Evolutionary conservation across 2,888 invertebrate species (phyloP).

Genomic region (Parascotia fuliginaria): DNA sequence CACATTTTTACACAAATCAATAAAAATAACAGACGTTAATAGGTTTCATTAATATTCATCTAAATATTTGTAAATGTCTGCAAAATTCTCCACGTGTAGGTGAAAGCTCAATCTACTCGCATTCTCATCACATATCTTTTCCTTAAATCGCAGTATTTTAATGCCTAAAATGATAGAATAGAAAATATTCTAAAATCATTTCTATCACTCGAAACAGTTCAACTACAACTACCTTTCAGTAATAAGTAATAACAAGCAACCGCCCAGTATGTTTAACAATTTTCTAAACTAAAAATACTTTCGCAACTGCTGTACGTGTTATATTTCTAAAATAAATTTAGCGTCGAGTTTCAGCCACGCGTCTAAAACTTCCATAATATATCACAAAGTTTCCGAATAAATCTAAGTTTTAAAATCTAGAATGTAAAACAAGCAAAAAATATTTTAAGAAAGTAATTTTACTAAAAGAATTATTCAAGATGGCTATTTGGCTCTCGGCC

Average conservation of each 20-base stretch:
- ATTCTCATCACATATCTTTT: no score
- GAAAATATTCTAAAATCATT: neutral
- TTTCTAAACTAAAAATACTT: slow-evolving; percentile 12
- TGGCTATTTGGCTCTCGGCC: slow-evolving; percentile 50
- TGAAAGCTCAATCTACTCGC: no score
- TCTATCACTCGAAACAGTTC: neutral
- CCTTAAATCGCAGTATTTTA: no score
- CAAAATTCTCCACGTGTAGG: no score
- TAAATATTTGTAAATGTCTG: no score
- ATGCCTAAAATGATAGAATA: no score
- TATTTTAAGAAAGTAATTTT: slow-evolving; percentile 25
- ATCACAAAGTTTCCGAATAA: slow-evolving; percentile 36
- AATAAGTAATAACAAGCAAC: slow-evolving; percentile 18
- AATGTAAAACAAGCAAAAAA: slow-evolving; percentile 18
- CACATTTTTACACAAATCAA: no score
- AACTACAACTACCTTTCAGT: no score
- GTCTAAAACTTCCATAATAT: slow-evolving; percentile 33
- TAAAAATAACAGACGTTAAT: no score
- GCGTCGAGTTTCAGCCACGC: slow-evolving; percentile 33
- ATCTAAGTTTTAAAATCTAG: slow-evolving; percentile 26
- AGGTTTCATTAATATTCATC: no score
- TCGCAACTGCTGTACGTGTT: slow-evolving; percentile 29
- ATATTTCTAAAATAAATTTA: slow-evolving; percentile 29
- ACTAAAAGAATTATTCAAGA: slow-evolving; percentile 25
- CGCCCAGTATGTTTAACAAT: slow-evolving; percentile 7